These are phyloP conservation scores for Cordilura impudica DNA, from an alignment of 2,888 invertebrate species.

Conservation along the genomic window DNA sequence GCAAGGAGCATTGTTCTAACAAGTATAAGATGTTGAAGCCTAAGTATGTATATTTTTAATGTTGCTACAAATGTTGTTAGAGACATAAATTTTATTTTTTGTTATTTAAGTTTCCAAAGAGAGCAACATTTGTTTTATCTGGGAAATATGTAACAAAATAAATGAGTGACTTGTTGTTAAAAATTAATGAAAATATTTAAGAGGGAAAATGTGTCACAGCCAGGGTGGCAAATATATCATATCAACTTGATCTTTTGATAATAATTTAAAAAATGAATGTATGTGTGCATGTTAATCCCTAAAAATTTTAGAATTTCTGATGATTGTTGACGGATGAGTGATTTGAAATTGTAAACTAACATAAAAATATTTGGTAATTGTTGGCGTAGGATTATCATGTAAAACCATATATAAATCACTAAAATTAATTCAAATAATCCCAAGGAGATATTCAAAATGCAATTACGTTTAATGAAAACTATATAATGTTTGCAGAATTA, in stretches of 20 bases:
- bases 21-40: not conserved
- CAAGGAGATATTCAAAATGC: too few relatives aligned
- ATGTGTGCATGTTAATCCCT: too few relatives aligned
- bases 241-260: too few relatives aligned
- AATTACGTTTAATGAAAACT: too few relatives aligned
- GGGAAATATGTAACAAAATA: not conserved
- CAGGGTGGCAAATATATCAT: not conserved
- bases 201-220: not conserved
- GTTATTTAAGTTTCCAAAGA: not conserved
- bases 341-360: not conserved
- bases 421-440: too few relatives aligned
- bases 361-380: too few relatives aligned
- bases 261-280: too few relatives aligned
- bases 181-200: constrained; percentile 36
- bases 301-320: too few relatives aligned
- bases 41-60: too few relatives aligned
- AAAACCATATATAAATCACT: too few relatives aligned
- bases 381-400: not conserved
- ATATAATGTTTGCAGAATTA: too few relatives aligned
- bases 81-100: constrained; percentile 22
- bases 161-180: constrained; percentile 23
- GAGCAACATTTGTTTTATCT: constrained; percentile 10
- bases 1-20: not conserved
- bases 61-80: constrained; percentile 1
- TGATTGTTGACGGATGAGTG: not conserved